These are phyloP conservation scores for Siphlonurus alternatus DNA, from an alignment of 2,888 invertebrate genomes.

Conservation along the genomic window DNA sequence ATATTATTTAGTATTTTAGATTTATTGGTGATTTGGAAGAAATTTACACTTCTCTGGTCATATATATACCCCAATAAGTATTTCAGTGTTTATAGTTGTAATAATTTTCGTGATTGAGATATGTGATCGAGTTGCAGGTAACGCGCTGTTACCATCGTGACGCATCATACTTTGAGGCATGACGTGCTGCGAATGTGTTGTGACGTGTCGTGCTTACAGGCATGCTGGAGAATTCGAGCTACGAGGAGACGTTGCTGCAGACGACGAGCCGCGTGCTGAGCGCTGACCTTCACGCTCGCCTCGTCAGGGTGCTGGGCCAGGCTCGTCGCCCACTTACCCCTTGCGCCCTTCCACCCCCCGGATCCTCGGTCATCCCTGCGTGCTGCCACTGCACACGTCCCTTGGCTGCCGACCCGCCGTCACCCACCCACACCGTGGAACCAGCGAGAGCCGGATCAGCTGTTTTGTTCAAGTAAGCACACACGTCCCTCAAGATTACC, in stretches of 20 bases:
- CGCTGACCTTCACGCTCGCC: conserved; percentile 43
- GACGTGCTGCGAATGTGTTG: too few relatives aligned
- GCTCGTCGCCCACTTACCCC: conserved; percentile 22
- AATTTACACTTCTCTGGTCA: too few relatives aligned
- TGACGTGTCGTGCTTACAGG: too few relatives aligned
- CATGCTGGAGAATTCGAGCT: conserved; percentile 58
- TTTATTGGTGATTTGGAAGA: too few relatives aligned
- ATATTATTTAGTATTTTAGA: too few relatives aligned
- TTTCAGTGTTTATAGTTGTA: too few relatives aligned
- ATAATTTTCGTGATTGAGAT: too few relatives aligned
- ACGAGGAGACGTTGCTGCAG: conserved; percentile 53
- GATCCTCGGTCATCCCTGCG: conserved; percentile 3
- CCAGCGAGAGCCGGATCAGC: background rate
- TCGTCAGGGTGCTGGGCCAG: conserved; percentile 22
- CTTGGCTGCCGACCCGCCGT: background rate
- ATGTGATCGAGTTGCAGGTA: too few relatives aligned
- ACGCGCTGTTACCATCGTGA: too few relatives aligned
- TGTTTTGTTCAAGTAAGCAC: background rate
- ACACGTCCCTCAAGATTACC: too few relatives aligned
- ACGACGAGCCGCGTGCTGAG: conserved; percentile 48
- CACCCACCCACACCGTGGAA: background rate
- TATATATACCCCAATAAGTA: too few relatives aligned
- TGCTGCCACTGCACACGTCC: background rate
- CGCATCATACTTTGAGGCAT: too few relatives aligned
- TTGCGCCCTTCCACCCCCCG: conserved; percentile 8